These are phyloP conservation scores for Mythimna vitellina DNA, from an alignment of 2,888 invertebrate genomes.

Conservation along the genomic window DNA sequence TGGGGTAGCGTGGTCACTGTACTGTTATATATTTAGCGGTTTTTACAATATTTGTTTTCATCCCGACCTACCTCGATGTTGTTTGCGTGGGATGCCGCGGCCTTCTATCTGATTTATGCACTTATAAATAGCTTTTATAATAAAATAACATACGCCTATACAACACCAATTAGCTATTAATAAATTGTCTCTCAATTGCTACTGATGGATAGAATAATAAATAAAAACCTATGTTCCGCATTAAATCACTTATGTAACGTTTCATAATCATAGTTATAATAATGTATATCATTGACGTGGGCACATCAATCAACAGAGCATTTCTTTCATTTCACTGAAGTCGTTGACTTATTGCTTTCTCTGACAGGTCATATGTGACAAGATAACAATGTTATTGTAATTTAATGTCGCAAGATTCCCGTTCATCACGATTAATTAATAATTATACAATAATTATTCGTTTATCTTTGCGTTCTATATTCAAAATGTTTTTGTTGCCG, in stretches of 20 bases:
- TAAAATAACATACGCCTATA: conserved; percentile 65
- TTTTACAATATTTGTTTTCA: conserved; percentile 77
- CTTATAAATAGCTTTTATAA: conserved; percentile 84
- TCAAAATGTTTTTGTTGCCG: conserved; percentile 70
- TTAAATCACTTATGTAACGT: conserved; percentile 69
- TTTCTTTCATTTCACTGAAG: conserved; percentile 79
- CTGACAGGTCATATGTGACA: conserved; percentile 79
- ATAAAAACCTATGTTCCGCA: conserved; percentile 41
- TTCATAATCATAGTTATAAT: conserved; percentile 69
- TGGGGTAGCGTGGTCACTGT: conserved; percentile 13
- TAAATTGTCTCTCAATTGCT: conserved; percentile 60
- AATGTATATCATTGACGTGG: conserved; percentile 65
- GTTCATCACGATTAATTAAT: conserved; percentile 68
- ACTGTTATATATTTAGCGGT: conserved; percentile 59
- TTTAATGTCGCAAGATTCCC: conserved; percentile 70
- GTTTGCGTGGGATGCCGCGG: conserved; percentile 77
- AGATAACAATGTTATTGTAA: conserved; percentile 84
- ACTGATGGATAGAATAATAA: conserved; percentile 35
- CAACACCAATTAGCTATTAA: conserved; percentile 74
- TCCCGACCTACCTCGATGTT: conserved; percentile 86
- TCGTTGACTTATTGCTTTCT: conserved; percentile 85
- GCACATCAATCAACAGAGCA: conserved; percentile 73
- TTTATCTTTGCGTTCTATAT: conserved; percentile 72
- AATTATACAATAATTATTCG: conserved; percentile 64
- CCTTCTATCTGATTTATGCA: conserved; percentile 84